phyloP scores from a whole-genome alignment of 2,888 invertebrate genomes.

The Eupithecia subfuscata region DNA sequence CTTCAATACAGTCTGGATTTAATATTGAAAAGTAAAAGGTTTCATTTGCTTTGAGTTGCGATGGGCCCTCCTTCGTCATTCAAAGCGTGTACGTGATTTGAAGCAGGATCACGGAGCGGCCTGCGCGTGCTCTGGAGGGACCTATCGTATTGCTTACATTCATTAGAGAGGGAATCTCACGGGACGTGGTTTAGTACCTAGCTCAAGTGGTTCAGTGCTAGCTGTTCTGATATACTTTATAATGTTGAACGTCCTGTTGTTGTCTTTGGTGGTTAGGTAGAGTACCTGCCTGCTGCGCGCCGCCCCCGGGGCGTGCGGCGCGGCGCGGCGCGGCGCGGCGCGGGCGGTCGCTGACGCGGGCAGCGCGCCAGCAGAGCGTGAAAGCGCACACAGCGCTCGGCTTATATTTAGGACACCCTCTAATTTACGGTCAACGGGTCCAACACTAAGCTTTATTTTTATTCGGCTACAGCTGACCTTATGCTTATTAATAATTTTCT shows the following conservation, averaged over 20 bases:
- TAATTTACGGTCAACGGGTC: not conserved
- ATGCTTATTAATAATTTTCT: not conserved
- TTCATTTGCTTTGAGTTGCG: conserved; percentile 43
- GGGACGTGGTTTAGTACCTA: not conserved
- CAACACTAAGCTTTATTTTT: not conserved
- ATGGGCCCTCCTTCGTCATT: conserved; percentile 36
- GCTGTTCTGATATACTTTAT: not conserved
- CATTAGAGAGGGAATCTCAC: conserved; percentile 1
- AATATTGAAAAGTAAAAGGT: conserved; percentile 35
- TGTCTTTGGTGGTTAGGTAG: too few species aligned
- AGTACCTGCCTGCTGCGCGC: not conserved
- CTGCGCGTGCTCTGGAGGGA: conserved; percentile 12
- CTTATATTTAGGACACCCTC: conserved; percentile 11
- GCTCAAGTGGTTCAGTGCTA: not conserved
- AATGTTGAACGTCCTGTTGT: not conserved
- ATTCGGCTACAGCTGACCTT: not conserved
- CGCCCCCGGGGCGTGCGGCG: too few species aligned
- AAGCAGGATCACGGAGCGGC: conserved; percentile 39
- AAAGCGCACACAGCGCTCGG: not conserved
- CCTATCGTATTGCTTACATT: not conserved
- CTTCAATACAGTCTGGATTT: conserved; percentile 20
- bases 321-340: too few species aligned
- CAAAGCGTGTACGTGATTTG: conserved; percentile 51
- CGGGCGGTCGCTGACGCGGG: not conserved
- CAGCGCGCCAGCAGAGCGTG: conserved; percentile 3